Evolutionary conservation across 2,797 vertebrate genomes (phyloP), one percentile per base, ranked within the genome.

Genomic region (Sebastes aleutianus): DNA sequence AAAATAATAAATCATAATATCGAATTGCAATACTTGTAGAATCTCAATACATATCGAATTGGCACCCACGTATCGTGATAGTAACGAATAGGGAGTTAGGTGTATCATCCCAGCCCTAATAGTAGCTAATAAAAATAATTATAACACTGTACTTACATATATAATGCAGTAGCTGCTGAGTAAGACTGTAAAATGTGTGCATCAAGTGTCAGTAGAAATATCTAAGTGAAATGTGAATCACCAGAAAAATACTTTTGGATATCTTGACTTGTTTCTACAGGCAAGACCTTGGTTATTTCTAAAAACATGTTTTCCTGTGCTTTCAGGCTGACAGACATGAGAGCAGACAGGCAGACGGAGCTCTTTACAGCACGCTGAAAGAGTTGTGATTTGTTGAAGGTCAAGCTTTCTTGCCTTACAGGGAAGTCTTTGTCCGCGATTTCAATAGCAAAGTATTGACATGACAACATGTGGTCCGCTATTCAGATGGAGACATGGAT

Each of bases 361-460:
- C 74, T 81, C 76, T 88, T 82, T 79, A 54, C 73, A 72, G 71
- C 26, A 7, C 10, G 5, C 59, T 87, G 85, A 90, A 88, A 84
- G 80, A 84, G 82, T 76, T 79, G 71, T 71, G 67, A 80, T 78
- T 84, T 85, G 85, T 75, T 86, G 89, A 95, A 93, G 94, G 94
- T 93, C 92, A 93, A 78, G 84, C 87, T 83, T 91, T 91, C 80
- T 88, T 80, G 89, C 91, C 82, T 91, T 88, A 85, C 80, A 86
- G 83, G 34, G 74, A 90, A 83, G 88, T 84, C 89, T 93, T 93
- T 87, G 91, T 94, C 83, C 69, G 43, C 47, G 3, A 87, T 93
- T 93, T 95, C 87, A 92, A 93, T 91, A 87, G 91, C 81, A 72
- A 81, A 81, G 80, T 92, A 94, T 94, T 92, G 93, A 94, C 85